Conservation (phyloP, 2,797 vertebrate species). For the Melanotaenia boesemani region DNA sequence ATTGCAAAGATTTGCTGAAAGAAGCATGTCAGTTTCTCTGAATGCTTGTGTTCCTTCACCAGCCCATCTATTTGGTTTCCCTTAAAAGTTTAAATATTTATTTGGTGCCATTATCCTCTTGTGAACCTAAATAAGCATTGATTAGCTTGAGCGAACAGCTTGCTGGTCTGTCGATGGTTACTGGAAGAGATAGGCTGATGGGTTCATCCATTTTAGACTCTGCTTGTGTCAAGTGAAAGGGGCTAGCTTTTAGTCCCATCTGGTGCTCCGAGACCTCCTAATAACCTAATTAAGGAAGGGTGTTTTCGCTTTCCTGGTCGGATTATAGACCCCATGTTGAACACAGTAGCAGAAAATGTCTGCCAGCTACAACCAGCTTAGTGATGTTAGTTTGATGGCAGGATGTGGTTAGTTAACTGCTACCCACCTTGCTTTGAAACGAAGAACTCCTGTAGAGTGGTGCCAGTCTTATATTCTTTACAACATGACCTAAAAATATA, state of each 20-base stretch:
- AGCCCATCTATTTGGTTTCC: slow-evolving; percentile 28
- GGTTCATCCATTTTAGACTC: slow-evolving; percentile 66
- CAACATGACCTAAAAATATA: slow-evolving; percentile 40
- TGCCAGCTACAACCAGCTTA: slow-evolving; percentile 65
- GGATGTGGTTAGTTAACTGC: slow-evolving; percentile 74
- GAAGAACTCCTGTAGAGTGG: slow-evolving; percentile 41
- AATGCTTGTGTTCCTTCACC: slow-evolving; percentile 3
- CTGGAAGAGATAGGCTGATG: slow-evolving; percentile 44
- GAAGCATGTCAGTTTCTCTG: slow-evolving; percentile 30
- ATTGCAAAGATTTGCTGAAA: slow-evolving; percentile 32
- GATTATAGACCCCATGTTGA: slow-evolving; percentile 66
- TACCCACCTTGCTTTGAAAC: slow-evolving; percentile 48
- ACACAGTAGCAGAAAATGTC: slow-evolving; percentile 70
- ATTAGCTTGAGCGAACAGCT: slow-evolving; percentile 46
- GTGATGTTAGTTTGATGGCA: slow-evolving; percentile 60
- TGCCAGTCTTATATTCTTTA: slow-evolving; percentile 6
- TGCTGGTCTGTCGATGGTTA: slow-evolving; percentile 36
- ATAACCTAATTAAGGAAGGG: slow-evolving; percentile 67
- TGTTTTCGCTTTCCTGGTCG: slow-evolving; percentile 43
- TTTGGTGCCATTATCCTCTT: slow-evolving; percentile 21
- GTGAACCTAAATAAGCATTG: slow-evolving; percentile 46
- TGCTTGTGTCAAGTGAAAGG: slow-evolving; percentile 66
- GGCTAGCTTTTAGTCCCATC: slow-evolving; percentile 69
- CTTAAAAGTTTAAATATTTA: slow-evolving; percentile 33
- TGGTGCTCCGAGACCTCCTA: slow-evolving; percentile 67